Evolutionary conservation across 2,888 invertebrate species (phyloP).

Genomic region (Halictus ligatus): DNA sequence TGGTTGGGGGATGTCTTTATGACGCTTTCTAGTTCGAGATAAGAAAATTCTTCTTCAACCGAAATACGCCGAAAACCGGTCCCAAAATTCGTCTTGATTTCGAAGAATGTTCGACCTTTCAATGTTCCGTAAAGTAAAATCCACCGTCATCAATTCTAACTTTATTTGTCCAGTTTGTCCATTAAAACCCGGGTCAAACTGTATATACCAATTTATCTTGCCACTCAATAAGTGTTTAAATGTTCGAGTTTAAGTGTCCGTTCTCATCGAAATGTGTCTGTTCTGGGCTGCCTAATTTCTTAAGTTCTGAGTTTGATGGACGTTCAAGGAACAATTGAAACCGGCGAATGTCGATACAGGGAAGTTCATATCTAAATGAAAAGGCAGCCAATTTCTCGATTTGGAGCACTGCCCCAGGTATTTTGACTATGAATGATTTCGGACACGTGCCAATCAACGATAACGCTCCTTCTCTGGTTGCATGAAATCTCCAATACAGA

Average conservation of each 20-base stretch:
- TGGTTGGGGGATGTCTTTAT: not conserved
- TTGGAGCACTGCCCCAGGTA: not conserved
- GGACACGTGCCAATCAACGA: conserved; percentile 5
- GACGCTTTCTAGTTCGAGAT: no score
- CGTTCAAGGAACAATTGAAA: not conserved
- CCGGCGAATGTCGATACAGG: not conserved
- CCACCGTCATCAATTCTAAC: no score
- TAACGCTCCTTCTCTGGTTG: not conserved
- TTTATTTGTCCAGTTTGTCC: no score
- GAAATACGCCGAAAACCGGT: no score
- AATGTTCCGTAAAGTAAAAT: no score
- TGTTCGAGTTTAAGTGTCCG: rapidly evolving
- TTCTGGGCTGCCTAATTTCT: not conserved
- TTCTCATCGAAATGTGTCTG: not conserved
- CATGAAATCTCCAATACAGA: not conserved
- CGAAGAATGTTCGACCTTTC: no score
- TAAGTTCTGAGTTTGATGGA: not conserved
- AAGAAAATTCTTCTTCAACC: no score
- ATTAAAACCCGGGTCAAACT: no score
- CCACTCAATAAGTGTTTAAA: not conserved
- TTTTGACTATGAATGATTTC: not conserved
- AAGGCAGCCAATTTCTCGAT: not conserved
- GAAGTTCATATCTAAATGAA: no score
- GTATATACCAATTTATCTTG: not conserved
- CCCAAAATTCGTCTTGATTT: no score